Conservation (phyloP, 2,797 vertebrate genomes). For the Eulemur albifrons region DNA sequence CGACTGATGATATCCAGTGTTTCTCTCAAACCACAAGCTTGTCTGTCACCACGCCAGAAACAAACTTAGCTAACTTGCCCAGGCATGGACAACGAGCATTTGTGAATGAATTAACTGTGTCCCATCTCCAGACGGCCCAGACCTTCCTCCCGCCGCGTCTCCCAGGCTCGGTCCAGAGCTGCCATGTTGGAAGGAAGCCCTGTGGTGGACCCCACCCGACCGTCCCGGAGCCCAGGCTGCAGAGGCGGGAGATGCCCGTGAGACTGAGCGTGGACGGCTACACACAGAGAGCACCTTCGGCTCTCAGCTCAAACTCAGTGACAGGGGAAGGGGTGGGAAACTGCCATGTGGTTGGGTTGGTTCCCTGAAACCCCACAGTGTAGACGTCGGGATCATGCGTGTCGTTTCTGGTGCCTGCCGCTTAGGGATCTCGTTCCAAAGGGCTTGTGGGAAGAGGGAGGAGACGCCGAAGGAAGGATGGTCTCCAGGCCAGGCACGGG, state of each 20-base stretch:
- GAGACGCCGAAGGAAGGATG: not conserved
- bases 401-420: not conserved
- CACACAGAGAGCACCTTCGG: not conserved
- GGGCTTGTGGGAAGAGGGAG: not conserved
- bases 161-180: not conserved
- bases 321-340: not conserved
- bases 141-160: not conserved
- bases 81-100: not conserved
- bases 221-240: accelerated
- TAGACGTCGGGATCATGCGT: accelerated
- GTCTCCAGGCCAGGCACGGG: not conserved
- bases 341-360: accelerated
- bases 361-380: not conserved
- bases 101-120: not conserved
- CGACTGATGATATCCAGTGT: not conserved
- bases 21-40: not conserved
- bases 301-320: not conserved
- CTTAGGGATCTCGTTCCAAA: not conserved
- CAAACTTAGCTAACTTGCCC: not conserved
- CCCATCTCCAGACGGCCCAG: not conserved
- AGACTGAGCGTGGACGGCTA: not conserved
- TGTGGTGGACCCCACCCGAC: not conserved
- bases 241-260: accelerated
- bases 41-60: not conserved
- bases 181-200: conserved; percentile 2